These are phyloP conservation scores for Peromyscus melanophrys DNA, from an alignment of 2,797 vertebrate genomes.

Conservation along the genomic window DNA sequence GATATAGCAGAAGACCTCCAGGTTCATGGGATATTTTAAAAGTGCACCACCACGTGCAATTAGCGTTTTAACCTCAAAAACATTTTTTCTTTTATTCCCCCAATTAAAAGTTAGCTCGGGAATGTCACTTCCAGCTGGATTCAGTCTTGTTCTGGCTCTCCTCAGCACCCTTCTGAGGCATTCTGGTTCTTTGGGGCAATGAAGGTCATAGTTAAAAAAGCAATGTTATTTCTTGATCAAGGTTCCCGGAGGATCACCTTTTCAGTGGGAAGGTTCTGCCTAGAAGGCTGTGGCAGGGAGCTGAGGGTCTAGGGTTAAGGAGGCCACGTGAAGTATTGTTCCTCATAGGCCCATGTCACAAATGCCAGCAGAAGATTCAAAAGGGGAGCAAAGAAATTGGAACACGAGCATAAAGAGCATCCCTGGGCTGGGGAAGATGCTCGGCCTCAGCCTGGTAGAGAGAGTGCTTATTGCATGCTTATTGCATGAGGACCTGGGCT, in stretches of 20 bases:
- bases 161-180: neutral
- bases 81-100: neutral
- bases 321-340: neutral
- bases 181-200: neutral
- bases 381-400: neutral
- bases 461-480: neutral
- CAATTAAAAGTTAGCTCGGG: constrained; percentile 38
- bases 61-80: neutral
- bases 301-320: neutral
- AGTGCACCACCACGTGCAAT: neutral
- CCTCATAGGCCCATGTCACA: neutral
- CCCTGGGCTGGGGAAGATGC: neutral
- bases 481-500: neutral
- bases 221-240: constrained; percentile 22
- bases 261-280: constrained; percentile 1
- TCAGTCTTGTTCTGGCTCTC: constrained; percentile 44
- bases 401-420: neutral
- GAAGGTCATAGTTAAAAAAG: constrained; percentile 63
- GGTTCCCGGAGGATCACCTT: neutral
- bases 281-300: neutral
- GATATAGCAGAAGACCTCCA: neutral
- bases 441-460: neutral
- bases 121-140: constrained; percentile 28
- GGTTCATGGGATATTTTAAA: constrained; percentile 4
- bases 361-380: neutral